Conservation (phyloP, 2,797 vertebrate genomes). For the Periophthalmus magnuspinnatus region DNA sequence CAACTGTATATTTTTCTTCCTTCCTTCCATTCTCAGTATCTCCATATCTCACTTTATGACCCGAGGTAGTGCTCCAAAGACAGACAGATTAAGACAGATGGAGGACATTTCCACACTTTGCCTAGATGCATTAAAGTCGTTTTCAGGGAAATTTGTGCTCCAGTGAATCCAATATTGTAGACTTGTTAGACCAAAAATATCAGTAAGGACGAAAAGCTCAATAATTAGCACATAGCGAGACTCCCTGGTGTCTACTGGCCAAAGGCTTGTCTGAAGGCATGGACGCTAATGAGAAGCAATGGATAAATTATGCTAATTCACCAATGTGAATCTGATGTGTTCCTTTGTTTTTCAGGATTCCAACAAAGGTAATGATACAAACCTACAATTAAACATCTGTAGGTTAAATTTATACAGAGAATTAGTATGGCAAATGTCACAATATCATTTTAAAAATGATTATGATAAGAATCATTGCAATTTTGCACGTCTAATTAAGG, state of each 20-base stretch:
- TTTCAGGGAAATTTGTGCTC: constrained; percentile 4
- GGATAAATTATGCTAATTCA: constrained; percentile 8
- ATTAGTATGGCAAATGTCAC: too few relatives aligned
- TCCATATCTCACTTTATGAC: constrained; percentile 4
- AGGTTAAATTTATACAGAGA: too few relatives aligned
- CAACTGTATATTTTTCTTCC: background rate
- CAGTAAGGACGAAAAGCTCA: constrained; percentile 9
- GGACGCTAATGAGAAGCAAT: constrained; percentile 4
- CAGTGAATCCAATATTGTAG: background rate
- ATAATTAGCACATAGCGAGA: constrained; percentile 21
- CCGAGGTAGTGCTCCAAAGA: constrained; percentile 4
- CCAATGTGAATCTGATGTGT: background rate
- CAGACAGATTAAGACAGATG: constrained; percentile 11
- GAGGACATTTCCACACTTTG: background rate
- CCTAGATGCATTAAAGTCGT: background rate
- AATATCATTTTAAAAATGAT: too few relatives aligned
- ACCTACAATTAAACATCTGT: too few relatives aligned
- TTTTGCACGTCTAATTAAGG: background rate
- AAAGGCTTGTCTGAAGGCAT: constrained; percentile 18
- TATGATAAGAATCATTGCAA: too few relatives aligned
- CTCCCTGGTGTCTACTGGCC: constrained; percentile 29
- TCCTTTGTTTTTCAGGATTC: constrained; percentile 1
- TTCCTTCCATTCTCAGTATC: background rate
- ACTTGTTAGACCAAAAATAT: background rate
- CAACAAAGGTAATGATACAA: background rate